Conservation (phyloP, 2,113 vertebrate genomes). For the Podiceps cristatus region DNA sequence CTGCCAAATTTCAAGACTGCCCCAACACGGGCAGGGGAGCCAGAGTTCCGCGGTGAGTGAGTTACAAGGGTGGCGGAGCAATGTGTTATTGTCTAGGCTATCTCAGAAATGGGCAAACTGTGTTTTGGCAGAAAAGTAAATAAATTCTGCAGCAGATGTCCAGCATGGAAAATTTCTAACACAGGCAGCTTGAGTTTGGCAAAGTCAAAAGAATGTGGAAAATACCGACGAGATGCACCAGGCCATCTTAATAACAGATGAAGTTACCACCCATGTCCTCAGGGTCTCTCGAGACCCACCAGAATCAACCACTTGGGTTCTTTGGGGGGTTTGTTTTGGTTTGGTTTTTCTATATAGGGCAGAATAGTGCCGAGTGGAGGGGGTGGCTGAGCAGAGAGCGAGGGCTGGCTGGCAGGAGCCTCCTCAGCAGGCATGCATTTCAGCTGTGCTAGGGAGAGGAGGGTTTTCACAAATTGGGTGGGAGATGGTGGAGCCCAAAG, state of each 20-base stretch:
- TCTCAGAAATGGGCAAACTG: slow-evolving; percentile 16
- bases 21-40: background rate
- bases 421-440: background rate
- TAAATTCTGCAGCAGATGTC: slow-evolving; percentile 62
- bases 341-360: background rate
- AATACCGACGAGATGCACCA: background rate
- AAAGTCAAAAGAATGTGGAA: slow-evolving; percentile 38
- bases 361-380: background rate
- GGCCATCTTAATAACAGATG: background rate
- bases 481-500: background rate
- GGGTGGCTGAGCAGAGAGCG: background rate
- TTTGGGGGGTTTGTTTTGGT: background rate
- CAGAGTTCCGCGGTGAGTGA: background rate
- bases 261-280: background rate
- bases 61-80: background rate
- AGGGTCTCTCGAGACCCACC: accelerated
- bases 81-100: background rate
- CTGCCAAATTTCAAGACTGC: background rate
- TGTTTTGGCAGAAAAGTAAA: slow-evolving; percentile 58
- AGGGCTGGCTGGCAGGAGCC: background rate
- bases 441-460: background rate
- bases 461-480: background rate
- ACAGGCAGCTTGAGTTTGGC: background rate
- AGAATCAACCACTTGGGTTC: background rate
- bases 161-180: slow-evolving; percentile 59